Evolutionary conservation across 2,888 invertebrate species (phyloP).

Genomic region (Tribolium freemani): DNA sequence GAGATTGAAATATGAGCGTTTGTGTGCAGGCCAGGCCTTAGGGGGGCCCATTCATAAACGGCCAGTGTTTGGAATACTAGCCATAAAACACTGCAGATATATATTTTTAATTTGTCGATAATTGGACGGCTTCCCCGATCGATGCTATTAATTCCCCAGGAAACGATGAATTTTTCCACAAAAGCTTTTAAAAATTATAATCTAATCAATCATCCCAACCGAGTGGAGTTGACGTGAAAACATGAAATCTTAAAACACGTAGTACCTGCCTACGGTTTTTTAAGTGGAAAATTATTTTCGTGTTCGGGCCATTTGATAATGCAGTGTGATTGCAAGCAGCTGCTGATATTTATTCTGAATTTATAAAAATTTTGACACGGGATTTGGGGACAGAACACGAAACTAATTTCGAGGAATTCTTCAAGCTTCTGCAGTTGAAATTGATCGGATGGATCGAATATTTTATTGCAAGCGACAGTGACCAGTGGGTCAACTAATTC

Average conservation of each 20-base stretch:
- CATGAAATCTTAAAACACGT: constrained; percentile 54
- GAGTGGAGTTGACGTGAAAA: constrained; percentile 58
- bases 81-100: constrained; percentile 44
- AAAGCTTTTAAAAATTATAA: constrained; percentile 16
- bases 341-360: constrained; percentile 15
- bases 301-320: constrained; percentile 36
- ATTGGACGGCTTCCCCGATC: not conserved
- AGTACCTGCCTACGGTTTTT: constrained; percentile 25
- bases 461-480: constrained; percentile 38
- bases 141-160: not conserved
- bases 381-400: constrained; percentile 12
- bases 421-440: constrained; percentile 19
- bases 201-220: constrained; percentile 52
- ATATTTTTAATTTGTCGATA: constrained; percentile 41
- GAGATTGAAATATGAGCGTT: constrained; percentile 67
- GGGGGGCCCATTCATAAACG: constrained; percentile 64
- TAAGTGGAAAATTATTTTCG: constrained; percentile 51
- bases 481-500: constrained; percentile 50
- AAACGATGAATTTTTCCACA: constrained; percentile 1
- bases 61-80: constrained; percentile 47
- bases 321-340: constrained; percentile 21
- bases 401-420: constrained; percentile 13
- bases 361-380: constrained; percentile 16
- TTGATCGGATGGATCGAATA: constrained; percentile 19
- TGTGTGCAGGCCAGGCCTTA: constrained; percentile 61